Conservation (phyloP, 2,797 vertebrate genomes). For the Melanotaenia pygmaea region DNA sequence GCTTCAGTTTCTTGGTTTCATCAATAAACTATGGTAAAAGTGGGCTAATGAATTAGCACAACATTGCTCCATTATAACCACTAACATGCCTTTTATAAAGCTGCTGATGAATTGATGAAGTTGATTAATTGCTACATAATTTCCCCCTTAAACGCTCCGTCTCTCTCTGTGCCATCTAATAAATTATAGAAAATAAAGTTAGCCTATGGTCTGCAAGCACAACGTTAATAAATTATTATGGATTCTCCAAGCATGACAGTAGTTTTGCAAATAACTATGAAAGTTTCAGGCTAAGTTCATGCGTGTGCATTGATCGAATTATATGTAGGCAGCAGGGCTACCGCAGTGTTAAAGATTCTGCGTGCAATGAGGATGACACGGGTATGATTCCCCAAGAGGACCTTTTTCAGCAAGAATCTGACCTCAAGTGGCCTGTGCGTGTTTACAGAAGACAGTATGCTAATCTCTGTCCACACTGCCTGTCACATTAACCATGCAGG, state of each 20-base stretch:
- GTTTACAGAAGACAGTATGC: conserved; percentile 36
- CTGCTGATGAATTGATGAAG: conserved; percentile 62
- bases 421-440: conserved; percentile 35
- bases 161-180: conserved; percentile 17
- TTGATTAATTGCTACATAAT: conserved; percentile 65
- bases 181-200: conserved; percentile 52
- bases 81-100: conserved; percentile 50
- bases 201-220: conserved; percentile 30
- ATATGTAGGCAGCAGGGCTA: background rate
- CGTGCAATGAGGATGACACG: conserved; percentile 6
- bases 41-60: conserved; percentile 40
- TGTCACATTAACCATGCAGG: conserved; percentile 15
- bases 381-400: conserved; percentile 15
- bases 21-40: conserved; percentile 14
- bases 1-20: background rate
- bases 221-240: conserved; percentile 43
- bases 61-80: conserved; percentile 42
- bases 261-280: conserved; percentile 52
- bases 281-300: conserved; percentile 51
- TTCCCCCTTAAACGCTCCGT: conserved; percentile 32
- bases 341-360: conserved; percentile 7
- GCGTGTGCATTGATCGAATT: conserved; percentile 33
- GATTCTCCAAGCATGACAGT: conserved; percentile 55
- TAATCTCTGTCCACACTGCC: conserved; percentile 15
- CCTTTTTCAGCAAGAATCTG: conserved; percentile 10